phyloP scores from a whole-genome alignment of 2,797 vertebrate species.

The Chelonia mydas region DNA sequence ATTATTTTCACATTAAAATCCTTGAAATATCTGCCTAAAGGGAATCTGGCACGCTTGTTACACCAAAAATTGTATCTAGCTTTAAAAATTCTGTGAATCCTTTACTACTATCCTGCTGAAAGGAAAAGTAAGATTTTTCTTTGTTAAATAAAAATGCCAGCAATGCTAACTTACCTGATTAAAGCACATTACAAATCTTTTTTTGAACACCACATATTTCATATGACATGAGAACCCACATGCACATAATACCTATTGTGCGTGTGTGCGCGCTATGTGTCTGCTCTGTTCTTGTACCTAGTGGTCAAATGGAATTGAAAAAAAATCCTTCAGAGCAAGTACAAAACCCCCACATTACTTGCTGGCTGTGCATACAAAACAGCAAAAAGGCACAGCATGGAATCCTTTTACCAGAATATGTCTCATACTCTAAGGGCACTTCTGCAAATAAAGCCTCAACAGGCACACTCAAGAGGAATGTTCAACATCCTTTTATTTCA shows the following conservation, averaged over 20 bases:
- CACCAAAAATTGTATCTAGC: background rate
- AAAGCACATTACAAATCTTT: background rate
- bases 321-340: constrained; percentile 12
- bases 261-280: background rate
- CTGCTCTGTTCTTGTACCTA: background rate
- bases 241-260: background rate
- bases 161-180: background rate
- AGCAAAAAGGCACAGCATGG: background rate
- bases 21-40: background rate
- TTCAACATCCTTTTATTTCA: background rate
- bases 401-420: background rate
- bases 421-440: background rate
- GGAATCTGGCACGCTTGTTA: background rate
- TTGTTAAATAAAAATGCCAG: background rate
- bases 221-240: background rate
- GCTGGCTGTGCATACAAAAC: background rate
- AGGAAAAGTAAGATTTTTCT: background rate
- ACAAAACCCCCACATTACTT: background rate
- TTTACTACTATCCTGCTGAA: background rate
- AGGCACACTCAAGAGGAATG: background rate
- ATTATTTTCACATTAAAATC: constrained; percentile 12
- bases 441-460: background rate
- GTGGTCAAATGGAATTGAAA: background rate
- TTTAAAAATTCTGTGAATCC: background rate
- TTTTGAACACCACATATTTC: background rate